Percentiles rank a stretch among this genome's conserved stretches.
Evolutionary conservation across 2,888 invertebrate species (phyloP).

Genomic region (Hyalella azteca): DNA sequence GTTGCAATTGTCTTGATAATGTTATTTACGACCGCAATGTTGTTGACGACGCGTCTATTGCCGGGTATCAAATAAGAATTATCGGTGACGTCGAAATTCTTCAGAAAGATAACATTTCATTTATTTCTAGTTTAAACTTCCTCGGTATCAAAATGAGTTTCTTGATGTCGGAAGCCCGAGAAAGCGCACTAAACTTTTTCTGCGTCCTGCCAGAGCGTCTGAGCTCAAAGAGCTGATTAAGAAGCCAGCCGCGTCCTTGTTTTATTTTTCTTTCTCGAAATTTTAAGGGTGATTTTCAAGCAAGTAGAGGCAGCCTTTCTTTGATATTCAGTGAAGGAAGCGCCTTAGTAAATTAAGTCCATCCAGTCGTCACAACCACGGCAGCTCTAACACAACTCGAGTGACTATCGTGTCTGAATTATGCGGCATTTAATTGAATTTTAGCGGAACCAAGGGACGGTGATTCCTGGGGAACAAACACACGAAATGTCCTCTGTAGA

Average conservation of each 20-base stretch:
- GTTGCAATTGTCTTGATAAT: too few relatives aligned
- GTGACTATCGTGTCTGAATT: conserved; percentile 30
- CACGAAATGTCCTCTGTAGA: conserved; percentile 18
- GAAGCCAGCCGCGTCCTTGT: conserved; percentile 1
- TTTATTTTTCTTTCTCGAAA: background rate
- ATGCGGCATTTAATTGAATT: conserved; percentile 35
- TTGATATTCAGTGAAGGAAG: conserved; percentile 27
- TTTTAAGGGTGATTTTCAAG: conserved; percentile 18
- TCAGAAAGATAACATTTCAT: too few relatives aligned
- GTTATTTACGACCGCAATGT: too few relatives aligned
- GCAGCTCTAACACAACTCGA: conserved; percentile 7
- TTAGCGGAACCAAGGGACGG: conserved; percentile 23
- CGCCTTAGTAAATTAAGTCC: conserved; percentile 31
- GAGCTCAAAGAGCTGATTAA: conserved; percentile 23
- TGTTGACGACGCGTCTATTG: too few relatives aligned
- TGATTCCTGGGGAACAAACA: conserved; percentile 30
- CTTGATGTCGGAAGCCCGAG: too few relatives aligned
- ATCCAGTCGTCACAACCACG: conserved; percentile 29
- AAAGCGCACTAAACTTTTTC: background rate
- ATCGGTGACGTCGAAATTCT: too few relatives aligned
- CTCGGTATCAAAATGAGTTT: too few relatives aligned
- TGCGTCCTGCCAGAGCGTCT: background rate
- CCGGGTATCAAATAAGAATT: too few relatives aligned
- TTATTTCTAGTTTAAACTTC: too few relatives aligned
- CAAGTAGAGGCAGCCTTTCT: conserved; percentile 21